Base-by-base conservation (phyloP, 2,888 invertebrate genomes). In the Torymus tubicola region DNA sequence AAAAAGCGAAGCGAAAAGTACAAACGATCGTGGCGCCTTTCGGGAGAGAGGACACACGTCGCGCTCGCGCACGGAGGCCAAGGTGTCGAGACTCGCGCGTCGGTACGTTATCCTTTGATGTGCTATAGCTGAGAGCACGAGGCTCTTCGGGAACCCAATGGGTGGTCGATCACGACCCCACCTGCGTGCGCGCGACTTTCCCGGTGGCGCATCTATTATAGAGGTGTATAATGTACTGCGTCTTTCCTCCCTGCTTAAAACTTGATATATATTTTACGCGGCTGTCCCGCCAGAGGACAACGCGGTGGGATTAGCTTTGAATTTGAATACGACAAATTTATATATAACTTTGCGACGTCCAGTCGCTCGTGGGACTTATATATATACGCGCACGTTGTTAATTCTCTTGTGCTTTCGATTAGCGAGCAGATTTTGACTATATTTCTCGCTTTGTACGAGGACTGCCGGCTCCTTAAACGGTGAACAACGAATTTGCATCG, bases 81-180 rank as follows among this genome's bases (percentile, higher is more conserved):
- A 70, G 65, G 70, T 80, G 65, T 69, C 58, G 79, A 13, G 5
- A 52, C 55, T 57, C 77, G 21, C 63, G 67, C 55, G 68, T 75
- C 71, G 68, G 78, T 79, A 79, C 50, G 50, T 73, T 73, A 73
- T 67, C 53, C 79, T 80, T 80, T 80, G 79, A 80, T 80, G 70
- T 80, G 13, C 24, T 64, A 10, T 5, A 5, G n/a, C 50, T n/a
- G n/a, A 4, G 42, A 50, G 65, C n/a, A 50, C n/a, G 50, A 5
- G 21, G 14, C 13, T 55, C 69, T 74, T 64, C 52, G 42, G n/a
- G 78, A 78, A 74, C 58, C 63, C 63, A 57, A 1, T 74, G 70
- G 74, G 79, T 80, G 79, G 79, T 70, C 79, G 18, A 1, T 1
- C 11, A 11, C 24, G 58, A 13, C 53, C 24, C 71, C 53, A 71